Conservation (phyloP, 2,113 vertebrate genomes). For the Bos javanicus region DNA sequence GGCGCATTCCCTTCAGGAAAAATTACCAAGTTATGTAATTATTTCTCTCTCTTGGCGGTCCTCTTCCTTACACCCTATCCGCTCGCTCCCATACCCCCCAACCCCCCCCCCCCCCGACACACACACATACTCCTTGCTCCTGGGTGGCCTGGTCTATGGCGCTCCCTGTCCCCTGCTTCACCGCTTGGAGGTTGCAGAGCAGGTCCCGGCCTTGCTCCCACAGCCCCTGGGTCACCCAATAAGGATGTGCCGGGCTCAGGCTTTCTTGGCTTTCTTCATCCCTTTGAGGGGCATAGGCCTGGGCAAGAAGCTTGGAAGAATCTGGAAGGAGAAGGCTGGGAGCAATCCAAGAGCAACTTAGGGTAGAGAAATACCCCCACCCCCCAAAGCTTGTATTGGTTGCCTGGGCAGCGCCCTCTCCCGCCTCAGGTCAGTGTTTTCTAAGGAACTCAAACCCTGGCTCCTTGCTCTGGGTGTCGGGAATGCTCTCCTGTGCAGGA, state of each 20-base stretch:
- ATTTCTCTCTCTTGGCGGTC: background rate
- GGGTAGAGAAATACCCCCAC: background rate
- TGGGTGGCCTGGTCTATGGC: accelerated
- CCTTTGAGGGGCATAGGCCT: background rate
- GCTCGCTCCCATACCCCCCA: background rate
- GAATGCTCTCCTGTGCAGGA: background rate
- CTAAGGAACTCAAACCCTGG: background rate
- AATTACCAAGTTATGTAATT: background rate
- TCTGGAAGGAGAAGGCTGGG: background rate
- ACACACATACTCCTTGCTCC: background rate
- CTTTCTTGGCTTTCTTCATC: accelerated
- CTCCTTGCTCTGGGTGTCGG: background rate
- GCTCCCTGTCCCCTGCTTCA: background rate
- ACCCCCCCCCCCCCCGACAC: accelerated
- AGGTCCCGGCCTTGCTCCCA: accelerated
- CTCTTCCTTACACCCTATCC: background rate
- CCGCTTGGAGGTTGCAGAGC: accelerated
- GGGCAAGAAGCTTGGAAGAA: background rate
- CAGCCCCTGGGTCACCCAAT: accelerated
- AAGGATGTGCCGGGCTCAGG: accelerated
- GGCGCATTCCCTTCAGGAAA: background rate
- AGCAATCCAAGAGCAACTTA: background rate
- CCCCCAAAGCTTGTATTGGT: accelerated
- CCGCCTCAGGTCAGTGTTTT: accelerated
- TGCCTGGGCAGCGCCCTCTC: background rate